These are phyloP conservation scores for Phasia obesa DNA, from an alignment of 2,888 invertebrate genomes.

Conservation along the genomic window DNA sequence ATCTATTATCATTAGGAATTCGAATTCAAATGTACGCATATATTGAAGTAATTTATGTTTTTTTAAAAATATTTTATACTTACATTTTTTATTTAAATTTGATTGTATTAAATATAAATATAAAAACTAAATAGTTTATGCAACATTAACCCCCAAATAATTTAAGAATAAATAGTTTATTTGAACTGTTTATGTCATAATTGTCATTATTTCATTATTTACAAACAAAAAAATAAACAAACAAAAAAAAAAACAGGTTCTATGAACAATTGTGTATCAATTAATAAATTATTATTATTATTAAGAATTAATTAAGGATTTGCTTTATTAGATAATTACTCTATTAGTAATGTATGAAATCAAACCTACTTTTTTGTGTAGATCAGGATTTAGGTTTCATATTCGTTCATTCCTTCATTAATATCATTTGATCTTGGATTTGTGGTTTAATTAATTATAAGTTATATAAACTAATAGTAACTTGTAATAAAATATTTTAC, in stretches of 20 bases:
- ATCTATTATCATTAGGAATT: no score
- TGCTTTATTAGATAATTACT: constrained; percentile 68
- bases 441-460: constrained; percentile 3
- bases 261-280: constrained; percentile 46
- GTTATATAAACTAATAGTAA: constrained; percentile 2
- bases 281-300: constrained; percentile 12
- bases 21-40: no score
- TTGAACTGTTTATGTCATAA: constrained; percentile 1
- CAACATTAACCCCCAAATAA: not conserved
- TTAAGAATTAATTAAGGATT: constrained; percentile 56
- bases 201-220: constrained; percentile 1
- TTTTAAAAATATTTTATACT: not conserved
- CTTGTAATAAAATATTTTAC: constrained; percentile 1
- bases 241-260: constrained; percentile 38
- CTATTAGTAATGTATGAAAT: not conserved
- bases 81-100: not conserved
- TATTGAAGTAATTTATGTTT: not conserved
- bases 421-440: not conserved
- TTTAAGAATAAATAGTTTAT: not conserved
- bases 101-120: not conserved
- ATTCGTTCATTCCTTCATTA: constrained; percentile 11
- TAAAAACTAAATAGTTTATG: not conserved
- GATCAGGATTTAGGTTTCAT: constrained; percentile 45
- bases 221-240: constrained; percentile 9
- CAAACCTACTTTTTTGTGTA: constrained; percentile 27